phyloP scores from a whole-genome alignment of 2,888 invertebrate species.

The Nomada lathburiana region DNA sequence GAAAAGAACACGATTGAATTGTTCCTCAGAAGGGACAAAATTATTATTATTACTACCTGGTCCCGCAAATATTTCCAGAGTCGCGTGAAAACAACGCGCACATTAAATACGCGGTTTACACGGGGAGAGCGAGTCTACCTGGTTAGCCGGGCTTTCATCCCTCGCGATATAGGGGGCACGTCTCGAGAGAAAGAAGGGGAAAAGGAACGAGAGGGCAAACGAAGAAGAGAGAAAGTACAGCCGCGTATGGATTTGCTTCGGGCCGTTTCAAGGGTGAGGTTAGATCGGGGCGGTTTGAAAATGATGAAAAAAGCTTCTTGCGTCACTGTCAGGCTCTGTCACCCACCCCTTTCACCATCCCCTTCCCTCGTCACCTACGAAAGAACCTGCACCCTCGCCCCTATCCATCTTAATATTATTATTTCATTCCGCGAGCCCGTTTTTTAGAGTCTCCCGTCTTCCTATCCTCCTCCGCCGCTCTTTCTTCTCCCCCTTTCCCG shows the following conservation, averaged over 20 bases:
- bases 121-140: constrained; percentile 52
- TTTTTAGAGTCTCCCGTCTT: constrained; percentile 71
- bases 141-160: constrained; percentile 54
- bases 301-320: constrained; percentile 79
- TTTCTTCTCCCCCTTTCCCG: constrained; percentile 42
- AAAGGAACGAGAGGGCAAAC: background rate
- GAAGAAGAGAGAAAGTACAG: constrained; percentile 45
- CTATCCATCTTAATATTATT: constrained; percentile 84
- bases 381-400: constrained; percentile 69
- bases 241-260: constrained; percentile 74
- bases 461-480: constrained; percentile 24
- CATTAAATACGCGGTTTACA: constrained; percentile 52
- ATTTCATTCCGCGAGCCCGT: constrained; percentile 82
- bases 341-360: constrained; percentile 54
- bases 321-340: constrained; percentile 77
- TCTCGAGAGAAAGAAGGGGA: constrained; percentile 40
- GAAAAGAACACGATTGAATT: background rate
- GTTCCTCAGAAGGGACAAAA: background rate
- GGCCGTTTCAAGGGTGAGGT: constrained; percentile 70
- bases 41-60: too few species aligned
- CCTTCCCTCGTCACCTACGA: constrained; percentile 64
- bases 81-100: constrained; percentile 37
- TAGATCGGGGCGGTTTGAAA: constrained; percentile 70
- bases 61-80: background rate
- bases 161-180: constrained; percentile 49